These are phyloP conservation scores for Podarcis siculus DNA, from an alignment of 2,797 vertebrate species.

Conservation along the genomic window DNA sequence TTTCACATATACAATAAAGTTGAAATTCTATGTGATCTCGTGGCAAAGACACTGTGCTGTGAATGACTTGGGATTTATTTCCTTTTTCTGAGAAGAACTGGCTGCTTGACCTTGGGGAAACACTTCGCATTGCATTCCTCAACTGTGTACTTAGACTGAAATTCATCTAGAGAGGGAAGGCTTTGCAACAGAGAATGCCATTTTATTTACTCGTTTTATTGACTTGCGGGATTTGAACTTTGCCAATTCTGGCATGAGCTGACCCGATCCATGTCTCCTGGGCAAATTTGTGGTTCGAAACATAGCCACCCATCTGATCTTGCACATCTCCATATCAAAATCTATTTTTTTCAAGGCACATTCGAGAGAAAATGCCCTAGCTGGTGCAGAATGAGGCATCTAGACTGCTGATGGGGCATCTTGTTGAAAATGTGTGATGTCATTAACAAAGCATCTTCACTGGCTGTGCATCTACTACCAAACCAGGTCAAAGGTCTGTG, in stretches of 20 bases:
- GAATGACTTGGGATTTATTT: background rate
- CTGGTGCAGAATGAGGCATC: too few relatives aligned
- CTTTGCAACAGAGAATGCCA: background rate
- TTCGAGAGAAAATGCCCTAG: background rate
- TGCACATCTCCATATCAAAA: background rate
- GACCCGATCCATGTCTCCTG: background rate
- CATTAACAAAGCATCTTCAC: too few relatives aligned
- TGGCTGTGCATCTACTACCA: too few relatives aligned
- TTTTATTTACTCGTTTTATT: background rate
- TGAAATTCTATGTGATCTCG: background rate
- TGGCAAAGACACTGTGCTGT: background rate
- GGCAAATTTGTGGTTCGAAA: background rate
- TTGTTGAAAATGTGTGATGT: too few relatives aligned
- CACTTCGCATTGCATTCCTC: background rate
- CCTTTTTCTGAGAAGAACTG: background rate
- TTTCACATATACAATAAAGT: background rate
- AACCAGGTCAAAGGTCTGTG: too few relatives aligned
- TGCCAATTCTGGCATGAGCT: background rate
- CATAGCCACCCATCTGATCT: background rate
- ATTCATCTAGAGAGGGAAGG: background rate
- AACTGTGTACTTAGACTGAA: background rate
- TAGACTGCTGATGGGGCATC: too few relatives aligned
- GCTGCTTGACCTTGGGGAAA: background rate
- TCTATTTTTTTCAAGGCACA: too few relatives aligned
- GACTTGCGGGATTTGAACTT: background rate